phyloP scores from a whole-genome alignment of 1,140 invertebrate species.

The Agrypnia vestita region DNA sequence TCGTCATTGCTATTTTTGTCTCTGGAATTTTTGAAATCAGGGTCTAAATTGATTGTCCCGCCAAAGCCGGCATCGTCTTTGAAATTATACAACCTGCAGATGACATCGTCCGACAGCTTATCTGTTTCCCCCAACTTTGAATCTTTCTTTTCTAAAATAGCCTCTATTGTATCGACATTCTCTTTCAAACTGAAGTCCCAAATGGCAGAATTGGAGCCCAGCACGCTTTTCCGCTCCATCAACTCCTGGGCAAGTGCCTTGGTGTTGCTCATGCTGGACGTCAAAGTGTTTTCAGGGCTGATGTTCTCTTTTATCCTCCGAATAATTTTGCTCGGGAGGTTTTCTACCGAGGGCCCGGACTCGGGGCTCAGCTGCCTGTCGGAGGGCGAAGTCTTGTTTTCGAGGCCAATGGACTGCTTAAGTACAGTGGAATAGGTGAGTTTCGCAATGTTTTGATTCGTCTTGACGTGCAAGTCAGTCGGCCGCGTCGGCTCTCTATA shows the following conservation, averaged over 20 bases:
- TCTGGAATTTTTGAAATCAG: slow-evolving; percentile 5
- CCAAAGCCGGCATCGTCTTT: neutral
- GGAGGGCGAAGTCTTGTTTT: slow-evolving; percentile 60
- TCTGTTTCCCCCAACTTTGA: neutral
- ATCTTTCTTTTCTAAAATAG: slow-evolving; percentile 5
- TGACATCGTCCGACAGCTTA: slow-evolving; percentile 5
- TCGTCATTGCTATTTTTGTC: slow-evolving; percentile 34
- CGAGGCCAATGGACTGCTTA: slow-evolving; percentile 54
- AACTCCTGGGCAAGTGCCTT: slow-evolving; percentile 66
- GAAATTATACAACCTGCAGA: slow-evolving; percentile 14
- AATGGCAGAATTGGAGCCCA: slow-evolving; percentile 50
- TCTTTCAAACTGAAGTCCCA: slow-evolving; percentile 17
- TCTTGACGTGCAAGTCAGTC: neutral
- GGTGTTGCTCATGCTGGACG: slow-evolving; percentile 67
- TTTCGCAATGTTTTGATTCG: neutral
- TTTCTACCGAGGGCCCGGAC: slow-evolving; percentile 66
- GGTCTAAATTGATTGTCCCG: neutral
- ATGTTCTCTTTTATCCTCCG: slow-evolving; percentile 71
- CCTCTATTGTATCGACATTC: neutral
- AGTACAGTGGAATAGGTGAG: slow-evolving; percentile 43
- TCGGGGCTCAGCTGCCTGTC: slow-evolving; percentile 66
- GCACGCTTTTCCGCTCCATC: slow-evolving; percentile 63
- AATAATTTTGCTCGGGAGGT: slow-evolving; percentile 69
- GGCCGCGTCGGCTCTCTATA: neutral
- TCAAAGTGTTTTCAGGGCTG: slow-evolving; percentile 71